A percentile compares a stretch with the other conserved stretches of the same genome.
Evolutionary conservation across 2,888 invertebrate species (phyloP).

Genomic region (Pristionchus fissidentatus): DNA sequence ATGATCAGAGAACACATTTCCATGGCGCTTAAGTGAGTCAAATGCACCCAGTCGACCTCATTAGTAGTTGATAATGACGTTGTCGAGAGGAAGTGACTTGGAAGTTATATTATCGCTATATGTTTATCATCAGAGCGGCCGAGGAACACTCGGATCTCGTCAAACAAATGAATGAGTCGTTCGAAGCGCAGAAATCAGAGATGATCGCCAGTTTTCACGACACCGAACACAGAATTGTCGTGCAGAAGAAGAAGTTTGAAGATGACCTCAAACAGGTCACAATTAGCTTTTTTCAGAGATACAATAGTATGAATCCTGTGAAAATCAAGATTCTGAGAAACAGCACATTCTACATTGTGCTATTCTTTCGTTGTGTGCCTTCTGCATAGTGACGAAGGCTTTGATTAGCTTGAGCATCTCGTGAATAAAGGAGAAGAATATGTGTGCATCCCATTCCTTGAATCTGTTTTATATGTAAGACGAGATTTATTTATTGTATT

Average conservation of each 20-base stretch:
- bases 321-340: too few species aligned
- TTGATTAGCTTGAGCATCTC: too few species aligned
- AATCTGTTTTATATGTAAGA: too few species aligned
- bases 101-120: background rate
- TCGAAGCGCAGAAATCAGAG: background rate
- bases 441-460: too few species aligned
- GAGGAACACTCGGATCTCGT: background rate
- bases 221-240: conserved; percentile 2
- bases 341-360: background rate
- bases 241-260: conserved; percentile 39
- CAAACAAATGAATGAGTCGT: conserved; percentile 20
- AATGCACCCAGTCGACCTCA: background rate
- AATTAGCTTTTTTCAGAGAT: background rate
- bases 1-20: conserved; percentile 42
- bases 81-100: background rate
- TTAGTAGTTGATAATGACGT: background rate
- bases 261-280: conserved; percentile 34
- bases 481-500: background rate
- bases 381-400: background rate
- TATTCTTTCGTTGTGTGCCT: background rate
- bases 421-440: conserved; percentile 3
- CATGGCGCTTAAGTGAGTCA: background rate
- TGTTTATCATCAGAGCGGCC: background rate
- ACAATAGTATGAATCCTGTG: too few species aligned
- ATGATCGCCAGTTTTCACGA: conserved; percentile 37